phyloP scores from a whole-genome alignment of 2,888 invertebrate genomes.

The Plebejus argus region DNA sequence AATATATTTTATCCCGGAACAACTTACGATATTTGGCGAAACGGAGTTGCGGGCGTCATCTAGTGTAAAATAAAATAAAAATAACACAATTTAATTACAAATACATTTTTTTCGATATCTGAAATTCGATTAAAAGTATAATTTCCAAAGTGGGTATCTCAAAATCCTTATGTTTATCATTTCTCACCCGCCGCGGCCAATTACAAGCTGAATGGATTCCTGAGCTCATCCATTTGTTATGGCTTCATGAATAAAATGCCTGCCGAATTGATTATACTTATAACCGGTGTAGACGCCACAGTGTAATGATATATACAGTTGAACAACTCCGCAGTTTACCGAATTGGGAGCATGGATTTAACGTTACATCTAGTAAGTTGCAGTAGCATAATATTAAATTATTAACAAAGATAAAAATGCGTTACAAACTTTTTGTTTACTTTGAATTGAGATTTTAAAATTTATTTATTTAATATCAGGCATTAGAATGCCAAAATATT shows the following conservation, averaged over 20 bases:
- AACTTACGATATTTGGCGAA: too few relatives aligned
- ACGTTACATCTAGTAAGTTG: too few relatives aligned
- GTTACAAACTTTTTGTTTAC: too few relatives aligned
- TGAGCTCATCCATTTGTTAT: constrained; percentile 16
- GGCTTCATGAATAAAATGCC: constrained; percentile 18
- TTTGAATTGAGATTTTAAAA: too few relatives aligned
- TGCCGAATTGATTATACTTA: constrained; percentile 4
- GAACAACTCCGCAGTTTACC: neutral
- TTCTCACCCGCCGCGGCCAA: neutral
- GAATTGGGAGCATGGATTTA: too few relatives aligned
- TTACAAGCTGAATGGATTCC: neutral
- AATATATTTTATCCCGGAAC: too few relatives aligned
- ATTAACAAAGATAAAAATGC: too few relatives aligned
- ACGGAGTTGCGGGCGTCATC: too few relatives aligned
- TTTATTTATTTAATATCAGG: too few relatives aligned
- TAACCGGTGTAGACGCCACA: neutral
- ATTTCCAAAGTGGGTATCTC: neutral
- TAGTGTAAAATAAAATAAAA: too few relatives aligned
- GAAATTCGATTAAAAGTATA: neutral
- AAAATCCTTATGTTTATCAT: neutral
- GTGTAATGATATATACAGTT: neutral
- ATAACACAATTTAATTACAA: neutral
- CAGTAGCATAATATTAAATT: too few relatives aligned
- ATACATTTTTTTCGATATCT: neutral
- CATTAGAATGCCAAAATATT: too few relatives aligned